A percentile compares a stretch with the other conserved stretches of the same genome.
These are phyloP conservation scores for Marronus borbonicus DNA, from an alignment of 2,888 invertebrate genomes.

Conservation along the genomic window DNA sequence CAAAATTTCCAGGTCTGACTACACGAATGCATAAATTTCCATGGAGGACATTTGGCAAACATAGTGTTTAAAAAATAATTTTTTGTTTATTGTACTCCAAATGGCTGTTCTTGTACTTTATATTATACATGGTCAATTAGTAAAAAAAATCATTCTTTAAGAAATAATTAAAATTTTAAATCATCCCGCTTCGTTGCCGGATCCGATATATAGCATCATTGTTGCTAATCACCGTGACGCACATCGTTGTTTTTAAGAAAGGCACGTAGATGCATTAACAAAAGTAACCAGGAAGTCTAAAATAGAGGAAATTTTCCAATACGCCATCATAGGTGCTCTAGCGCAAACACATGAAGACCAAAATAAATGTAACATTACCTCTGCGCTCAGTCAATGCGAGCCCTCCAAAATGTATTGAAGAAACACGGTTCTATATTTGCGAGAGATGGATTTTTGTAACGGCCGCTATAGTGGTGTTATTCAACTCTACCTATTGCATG, in stretches of 20 bases:
- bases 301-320: not conserved
- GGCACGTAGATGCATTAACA: slow-evolving; percentile 16
- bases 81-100: too few relatives aligned
- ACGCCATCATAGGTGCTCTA: not conserved
- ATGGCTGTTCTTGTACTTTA: too few relatives aligned
- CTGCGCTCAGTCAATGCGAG: not conserved
- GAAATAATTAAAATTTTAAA: too few relatives aligned
- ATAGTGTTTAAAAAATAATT: too few relatives aligned
- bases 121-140: too few relatives aligned
- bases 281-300: not conserved
- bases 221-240: slow-evolving; percentile 9
- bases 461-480: not conserved
- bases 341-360: not conserved
- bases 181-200: too few relatives aligned
- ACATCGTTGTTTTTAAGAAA: slow-evolving; percentile 12
- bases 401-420: not conserved
- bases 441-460: not conserved
- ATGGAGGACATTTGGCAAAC: too few relatives aligned
- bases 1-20: too few relatives aligned
- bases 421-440: slow-evolving; percentile 18
- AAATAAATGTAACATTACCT: slow-evolving; percentile 19
- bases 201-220: not conserved
- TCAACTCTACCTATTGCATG: slow-evolving; percentile 13
- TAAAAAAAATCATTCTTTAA: too few relatives aligned
- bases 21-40: too few relatives aligned